phyloP scores from a whole-genome alignment of 2,113 vertebrate species.

The Aegypius monachus region DNA sequence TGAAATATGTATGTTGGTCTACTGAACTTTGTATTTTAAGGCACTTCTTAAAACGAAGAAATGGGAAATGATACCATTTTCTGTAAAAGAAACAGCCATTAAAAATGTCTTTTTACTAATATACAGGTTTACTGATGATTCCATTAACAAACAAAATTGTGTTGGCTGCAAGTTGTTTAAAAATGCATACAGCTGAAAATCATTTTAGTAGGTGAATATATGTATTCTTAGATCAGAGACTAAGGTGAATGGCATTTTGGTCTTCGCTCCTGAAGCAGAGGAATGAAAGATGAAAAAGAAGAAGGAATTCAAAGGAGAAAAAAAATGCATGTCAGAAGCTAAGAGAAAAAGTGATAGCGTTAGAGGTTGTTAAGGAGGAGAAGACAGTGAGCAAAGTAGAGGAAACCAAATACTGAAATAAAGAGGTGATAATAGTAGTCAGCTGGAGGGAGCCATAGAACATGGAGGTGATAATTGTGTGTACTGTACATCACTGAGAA shows the following conservation, averaged over 20 bases:
- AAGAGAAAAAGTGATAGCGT: neutral
- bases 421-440: slow-evolving; percentile 54
- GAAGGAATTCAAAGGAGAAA: neutral
- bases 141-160: neutral
- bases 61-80: neutral
- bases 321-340: neutral
- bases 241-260: neutral
- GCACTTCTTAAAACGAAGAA: neutral
- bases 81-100: neutral
- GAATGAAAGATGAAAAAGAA: neutral
- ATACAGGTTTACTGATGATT: neutral
- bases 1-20: neutral
- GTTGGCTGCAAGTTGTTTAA: neutral
- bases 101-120: neutral
- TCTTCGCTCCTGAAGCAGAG: neutral
- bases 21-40: neutral
- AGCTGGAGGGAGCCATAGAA: slow-evolving; percentile 17
- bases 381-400: neutral
- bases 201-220: neutral
- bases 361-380: neutral
- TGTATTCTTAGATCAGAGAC: neutral
- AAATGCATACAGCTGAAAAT: neutral
- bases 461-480: slow-evolving; percentile 22
- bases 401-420: slow-evolving; percentile 38
- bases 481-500: neutral